phyloP scores from a whole-genome alignment of 2,797 vertebrate genomes.

The Sebastes melanostomus region DNA sequence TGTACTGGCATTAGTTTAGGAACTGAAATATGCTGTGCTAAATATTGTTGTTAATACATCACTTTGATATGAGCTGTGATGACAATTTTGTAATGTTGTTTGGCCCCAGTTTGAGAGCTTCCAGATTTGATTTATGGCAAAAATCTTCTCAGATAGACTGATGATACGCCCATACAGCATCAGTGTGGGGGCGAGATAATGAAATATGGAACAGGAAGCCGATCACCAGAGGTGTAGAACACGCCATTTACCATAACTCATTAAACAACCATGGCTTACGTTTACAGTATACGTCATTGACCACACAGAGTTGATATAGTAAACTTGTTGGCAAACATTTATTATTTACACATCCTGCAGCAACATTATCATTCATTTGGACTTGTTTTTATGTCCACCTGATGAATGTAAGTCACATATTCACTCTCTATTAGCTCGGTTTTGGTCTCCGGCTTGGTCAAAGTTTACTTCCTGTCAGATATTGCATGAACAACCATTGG shows the following conservation, averaged over 20 bases:
- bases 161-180: slow-evolving; percentile 12
- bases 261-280: not conserved
- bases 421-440: not conserved
- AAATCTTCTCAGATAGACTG: slow-evolving; percentile 7
- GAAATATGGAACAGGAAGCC: slow-evolving; percentile 22
- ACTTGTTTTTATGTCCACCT: not conserved
- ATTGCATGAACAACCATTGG: no score
- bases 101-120: slow-evolving; percentile 12
- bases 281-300: not conserved
- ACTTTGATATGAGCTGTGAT: slow-evolving; percentile 1
- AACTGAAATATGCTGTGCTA: slow-evolving; percentile 4
- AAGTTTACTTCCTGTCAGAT: no score
- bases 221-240: not conserved
- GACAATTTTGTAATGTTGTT: slow-evolving; percentile 36
- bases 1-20: not conserved
- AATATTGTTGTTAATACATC: slow-evolving; percentile 21
- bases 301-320: not conserved
- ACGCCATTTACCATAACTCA: not conserved
- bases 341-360: not conserved
- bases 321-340: not conserved
- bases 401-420: not conserved
- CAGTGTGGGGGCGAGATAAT: not conserved
- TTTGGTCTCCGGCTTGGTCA: no score
- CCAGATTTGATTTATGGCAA: slow-evolving; percentile 31
- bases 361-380: not conserved